Base-by-base conservation (phyloP, 2,888 invertebrate species). In the Chaetogeoica ovagalla region DNA sequence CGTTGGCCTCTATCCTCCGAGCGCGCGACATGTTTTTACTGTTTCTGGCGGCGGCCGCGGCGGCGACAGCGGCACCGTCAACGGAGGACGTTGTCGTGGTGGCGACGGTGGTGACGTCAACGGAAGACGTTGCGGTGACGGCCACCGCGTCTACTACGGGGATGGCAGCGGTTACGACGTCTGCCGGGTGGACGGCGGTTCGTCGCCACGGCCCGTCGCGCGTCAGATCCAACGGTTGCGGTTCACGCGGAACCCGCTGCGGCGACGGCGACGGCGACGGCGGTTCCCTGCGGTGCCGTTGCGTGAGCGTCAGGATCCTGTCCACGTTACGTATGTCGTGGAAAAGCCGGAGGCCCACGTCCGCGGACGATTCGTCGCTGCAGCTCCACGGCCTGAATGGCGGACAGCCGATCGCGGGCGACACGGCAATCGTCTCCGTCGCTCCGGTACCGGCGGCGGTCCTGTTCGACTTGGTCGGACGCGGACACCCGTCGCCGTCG, bases 21-120 rank as follows among this genome's bases (percentile, higher is more conserved):
- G 96, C 96, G 30, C 95, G 89, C 0, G 95, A 97, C 96, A 97
- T 96, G 86, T 96, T 97, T 86, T 97, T 97, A 87, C 69, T 82
- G 9, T 83, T 82, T 55, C 82, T 82, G 48, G 82, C 82, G 84
- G 52, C 17, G 74, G 82, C 76, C 52, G 37, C 19, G 39, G 52
- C n/a, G 19, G 48, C 15, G 2, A 21, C 19, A 23, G 52, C n/a
- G 19, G 48, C 15, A 1, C 52, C 23, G 65, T 39, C 13, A 19
- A 11, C 43, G n/a, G 39, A 9, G n/a, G 30, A 9, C n/a, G 17
- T 48, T 1, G n/a, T 19, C 23, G 62, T 13, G n/a, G 48, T 30
- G 37, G 69, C 43, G 39, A 5, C 30, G 8, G 43, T 43, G 43
- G 7, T 9, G 43, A 7, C 43, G 43, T 2, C 7, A 9, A 43